phyloP scores from a whole-genome alignment of 2,888 invertebrate genomes.

The Artemia sinica region DNA sequence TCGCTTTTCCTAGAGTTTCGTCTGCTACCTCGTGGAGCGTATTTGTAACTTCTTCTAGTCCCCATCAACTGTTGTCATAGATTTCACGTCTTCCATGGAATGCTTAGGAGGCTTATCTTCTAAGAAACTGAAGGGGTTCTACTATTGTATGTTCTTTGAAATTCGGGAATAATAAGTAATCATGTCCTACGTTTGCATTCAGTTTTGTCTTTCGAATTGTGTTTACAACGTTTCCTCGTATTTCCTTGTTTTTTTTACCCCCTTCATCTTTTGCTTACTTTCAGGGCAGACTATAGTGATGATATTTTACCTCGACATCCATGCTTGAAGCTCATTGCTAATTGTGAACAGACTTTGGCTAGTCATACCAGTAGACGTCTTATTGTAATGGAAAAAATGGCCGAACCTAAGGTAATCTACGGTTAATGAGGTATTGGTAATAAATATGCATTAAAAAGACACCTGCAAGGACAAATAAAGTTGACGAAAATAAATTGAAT shows the following conservation, averaged over 20 bases:
- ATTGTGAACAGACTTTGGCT: slow-evolving; percentile 74
- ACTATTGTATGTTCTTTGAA: slow-evolving; percentile 12
- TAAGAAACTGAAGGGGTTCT: no score
- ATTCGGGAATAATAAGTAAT: slow-evolving; percentile 24
- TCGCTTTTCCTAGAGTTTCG: neutral
- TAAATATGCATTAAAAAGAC: no score
- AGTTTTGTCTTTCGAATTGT: slow-evolving; percentile 15
- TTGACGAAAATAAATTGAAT: no score
- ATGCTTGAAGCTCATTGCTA: slow-evolving; percentile 54
- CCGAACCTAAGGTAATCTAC: slow-evolving; percentile 35
- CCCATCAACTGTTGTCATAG: no score
- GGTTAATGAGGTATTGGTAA: no score
- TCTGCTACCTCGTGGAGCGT: neutral
- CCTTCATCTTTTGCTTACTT: neutral
- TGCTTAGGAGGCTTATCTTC: no score
- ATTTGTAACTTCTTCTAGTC: no score
- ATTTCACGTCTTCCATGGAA: no score
- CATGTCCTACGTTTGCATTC: neutral
- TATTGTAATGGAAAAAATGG: slow-evolving; percentile 63
- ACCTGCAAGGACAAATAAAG: no score
- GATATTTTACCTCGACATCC: slow-evolving; percentile 60
- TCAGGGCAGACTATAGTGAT: slow-evolving; percentile 51
- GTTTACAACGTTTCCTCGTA: slow-evolving; percentile 17
- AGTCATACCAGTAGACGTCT: slow-evolving; percentile 60
- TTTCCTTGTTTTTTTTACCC: slow-evolving; percentile 4